A percentile compares a stretch with the other conserved stretches of the same genome.
Evolutionary conservation across 2,888 invertebrate genomes (phyloP).

Genomic region (Galerucella nymphaeae): DNA sequence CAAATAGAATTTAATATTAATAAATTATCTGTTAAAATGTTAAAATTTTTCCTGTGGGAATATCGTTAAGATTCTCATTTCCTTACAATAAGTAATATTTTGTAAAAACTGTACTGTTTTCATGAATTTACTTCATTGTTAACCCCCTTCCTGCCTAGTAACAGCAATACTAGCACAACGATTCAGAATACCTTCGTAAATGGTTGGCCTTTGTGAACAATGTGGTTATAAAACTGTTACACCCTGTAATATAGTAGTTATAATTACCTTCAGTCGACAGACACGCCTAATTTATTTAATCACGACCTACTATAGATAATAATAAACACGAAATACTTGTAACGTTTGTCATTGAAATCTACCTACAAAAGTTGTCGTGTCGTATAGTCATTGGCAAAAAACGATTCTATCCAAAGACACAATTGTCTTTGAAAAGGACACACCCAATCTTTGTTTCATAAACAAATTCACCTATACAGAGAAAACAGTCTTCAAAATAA

Average conservation of each 20-base stretch:
- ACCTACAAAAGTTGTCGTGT: slow-evolving; percentile 25
- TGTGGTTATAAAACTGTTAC: neutral
- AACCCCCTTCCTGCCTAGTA: too few species aligned
- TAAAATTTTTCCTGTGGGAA: too few species aligned
- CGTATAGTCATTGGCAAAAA: slow-evolving; percentile 25
- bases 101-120: too few species aligned
- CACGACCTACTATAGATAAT: slow-evolving; percentile 24
- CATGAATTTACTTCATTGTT: too few species aligned
- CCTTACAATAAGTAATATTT: too few species aligned
- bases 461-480: neutral
- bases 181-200: too few species aligned
- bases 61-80: too few species aligned
- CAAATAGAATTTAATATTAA: too few species aligned
- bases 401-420: neutral
- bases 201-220: neutral
- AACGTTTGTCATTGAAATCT: slow-evolving; percentile 32
- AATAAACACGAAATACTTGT: slow-evolving; percentile 31
- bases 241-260: neutral
- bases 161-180: too few species aligned
- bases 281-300: slow-evolving; percentile 24
- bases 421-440: slow-evolving; percentile 29
- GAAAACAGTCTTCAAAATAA: neutral
- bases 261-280: neutral
- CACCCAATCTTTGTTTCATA: slow-evolving; percentile 27
- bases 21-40: too few species aligned